phyloP scores from a whole-genome alignment of 1,140 invertebrate genomes.

The Brachionus koreanus region DNA sequence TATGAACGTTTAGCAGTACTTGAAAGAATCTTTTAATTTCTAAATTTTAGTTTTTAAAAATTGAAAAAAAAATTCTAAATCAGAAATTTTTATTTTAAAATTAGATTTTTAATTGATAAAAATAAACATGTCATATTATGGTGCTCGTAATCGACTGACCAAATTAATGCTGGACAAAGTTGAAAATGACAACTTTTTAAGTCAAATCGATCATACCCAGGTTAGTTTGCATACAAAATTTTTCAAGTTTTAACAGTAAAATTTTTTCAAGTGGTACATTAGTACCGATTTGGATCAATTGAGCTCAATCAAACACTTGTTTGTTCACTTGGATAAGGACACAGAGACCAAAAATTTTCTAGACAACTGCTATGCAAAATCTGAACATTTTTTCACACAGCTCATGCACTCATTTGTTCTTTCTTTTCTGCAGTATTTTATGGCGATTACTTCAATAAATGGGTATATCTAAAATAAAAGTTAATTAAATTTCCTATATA shows the following conservation, averaged over 20 bases:
- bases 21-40: too few relatives aligned
- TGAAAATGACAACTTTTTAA: conserved; percentile 40
- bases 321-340: conserved; percentile 67
- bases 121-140: conserved; percentile 5
- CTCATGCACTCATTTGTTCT: conserved; percentile 70
- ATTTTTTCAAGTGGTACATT: conserved; percentile 27
- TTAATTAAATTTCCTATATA: too few relatives aligned
- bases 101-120: background rate
- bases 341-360: conserved; percentile 70
- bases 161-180: conserved; percentile 15
- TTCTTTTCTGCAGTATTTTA: conserved; percentile 69
- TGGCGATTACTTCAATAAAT: conserved; percentile 77
- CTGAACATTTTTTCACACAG: conserved; percentile 71
- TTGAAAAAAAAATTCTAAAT: too few relatives aligned
- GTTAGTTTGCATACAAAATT: background rate
- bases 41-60: too few relatives aligned
- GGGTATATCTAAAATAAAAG: too few relatives aligned
- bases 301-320: conserved; percentile 50
- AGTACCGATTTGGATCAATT: background rate
- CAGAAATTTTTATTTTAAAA: background rate
- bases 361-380: conserved; percentile 67
- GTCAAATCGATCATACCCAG: conserved; percentile 5
- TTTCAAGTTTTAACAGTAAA: background rate
- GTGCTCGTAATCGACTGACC: background rate
- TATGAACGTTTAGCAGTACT: too few relatives aligned